A percentile compares a stretch with the other conserved stretches of the same genome.
Conservation (phyloP, 2,888 invertebrate species). For the Frankliniella fusca region DNA sequence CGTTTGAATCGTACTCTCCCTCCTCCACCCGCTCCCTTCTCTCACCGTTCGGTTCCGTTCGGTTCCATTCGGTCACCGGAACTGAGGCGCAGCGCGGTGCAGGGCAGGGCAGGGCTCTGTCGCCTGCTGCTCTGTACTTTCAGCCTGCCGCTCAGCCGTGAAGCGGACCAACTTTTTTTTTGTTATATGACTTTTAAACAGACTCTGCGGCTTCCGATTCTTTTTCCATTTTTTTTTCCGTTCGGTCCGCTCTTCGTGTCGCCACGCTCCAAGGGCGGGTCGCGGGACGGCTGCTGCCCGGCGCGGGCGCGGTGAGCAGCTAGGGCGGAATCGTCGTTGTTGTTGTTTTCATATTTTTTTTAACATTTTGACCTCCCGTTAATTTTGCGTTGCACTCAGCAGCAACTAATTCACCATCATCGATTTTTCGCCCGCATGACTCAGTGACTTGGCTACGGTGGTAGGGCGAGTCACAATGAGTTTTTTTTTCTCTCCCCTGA, state of each 20-base stretch:
- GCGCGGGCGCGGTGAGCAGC: neutral
- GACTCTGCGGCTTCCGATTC: neutral
- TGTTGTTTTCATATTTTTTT: too few relatives aligned
- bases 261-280: slow-evolving; percentile 14
- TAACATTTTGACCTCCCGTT: too few relatives aligned
- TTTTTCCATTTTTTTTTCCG: neutral
- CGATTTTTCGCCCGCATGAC: too few relatives aligned
- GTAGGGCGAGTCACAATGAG: too few relatives aligned
- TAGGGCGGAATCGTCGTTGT: neutral
- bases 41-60: slow-evolving; percentile 1
- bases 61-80: slow-evolving; percentile 15
- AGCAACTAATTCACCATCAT: too few relatives aligned
- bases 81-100: neutral
- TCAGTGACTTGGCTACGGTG: too few relatives aligned
- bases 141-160: neutral
- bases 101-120: too few relatives aligned
- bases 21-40: neutral
- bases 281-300: neutral
- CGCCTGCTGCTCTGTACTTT: neutral
- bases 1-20: neutral
- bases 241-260: neutral
- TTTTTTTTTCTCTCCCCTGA: too few relatives aligned
- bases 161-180: neutral
- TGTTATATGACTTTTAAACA: neutral
- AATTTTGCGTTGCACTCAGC: too few relatives aligned